Conservation (phyloP, 1,140 invertebrate species). For the Watersipora subatra region DNA sequence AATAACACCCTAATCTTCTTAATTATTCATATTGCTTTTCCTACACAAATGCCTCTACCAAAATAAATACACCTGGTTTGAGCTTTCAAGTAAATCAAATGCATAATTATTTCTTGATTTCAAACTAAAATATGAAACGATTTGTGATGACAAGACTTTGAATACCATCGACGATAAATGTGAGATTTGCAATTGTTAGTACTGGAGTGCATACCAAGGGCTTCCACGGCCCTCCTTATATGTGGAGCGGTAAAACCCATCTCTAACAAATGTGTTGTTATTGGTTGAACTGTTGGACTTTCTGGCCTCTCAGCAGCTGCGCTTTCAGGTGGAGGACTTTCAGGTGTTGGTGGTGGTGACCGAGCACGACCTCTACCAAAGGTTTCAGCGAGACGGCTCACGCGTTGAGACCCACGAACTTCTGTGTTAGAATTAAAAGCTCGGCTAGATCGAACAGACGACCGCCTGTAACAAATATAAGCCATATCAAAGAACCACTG, state of each 20-base stretch:
- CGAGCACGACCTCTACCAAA: conserved; percentile 1
- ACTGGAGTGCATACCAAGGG: conserved; percentile 42
- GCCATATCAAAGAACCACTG: too few species aligned
- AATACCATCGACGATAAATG: too few species aligned
- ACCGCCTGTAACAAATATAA: too few species aligned
- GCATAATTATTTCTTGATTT: too few species aligned
- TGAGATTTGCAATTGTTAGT: too few species aligned
- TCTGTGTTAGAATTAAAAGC: conserved; percentile 4
- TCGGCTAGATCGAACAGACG: not conserved
- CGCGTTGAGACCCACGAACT: conserved; percentile 11
- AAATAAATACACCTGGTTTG: too few species aligned
- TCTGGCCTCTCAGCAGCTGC: conserved; percentile 18
- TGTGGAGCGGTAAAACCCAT: conserved; percentile 52
- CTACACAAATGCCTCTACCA: too few species aligned
- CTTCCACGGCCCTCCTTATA: conserved; percentile 47
- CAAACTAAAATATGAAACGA: too few species aligned
- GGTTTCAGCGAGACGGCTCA: conserved; percentile 2
- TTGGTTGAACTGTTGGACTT: conserved; percentile 41
- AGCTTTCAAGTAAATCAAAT: too few species aligned
- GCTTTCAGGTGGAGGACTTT: conserved; percentile 29
- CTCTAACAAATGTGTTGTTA: conserved; percentile 47
- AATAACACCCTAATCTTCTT: too few species aligned
- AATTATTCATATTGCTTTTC: too few species aligned
- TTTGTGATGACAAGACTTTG: too few species aligned
- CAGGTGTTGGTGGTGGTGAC: conserved; percentile 12